A percentile compares a stretch with the other conserved stretches of the same genome.
phyloP scores from a whole-genome alignment of 2,888 invertebrate species.

The Cataglyphis albicans region DNA sequence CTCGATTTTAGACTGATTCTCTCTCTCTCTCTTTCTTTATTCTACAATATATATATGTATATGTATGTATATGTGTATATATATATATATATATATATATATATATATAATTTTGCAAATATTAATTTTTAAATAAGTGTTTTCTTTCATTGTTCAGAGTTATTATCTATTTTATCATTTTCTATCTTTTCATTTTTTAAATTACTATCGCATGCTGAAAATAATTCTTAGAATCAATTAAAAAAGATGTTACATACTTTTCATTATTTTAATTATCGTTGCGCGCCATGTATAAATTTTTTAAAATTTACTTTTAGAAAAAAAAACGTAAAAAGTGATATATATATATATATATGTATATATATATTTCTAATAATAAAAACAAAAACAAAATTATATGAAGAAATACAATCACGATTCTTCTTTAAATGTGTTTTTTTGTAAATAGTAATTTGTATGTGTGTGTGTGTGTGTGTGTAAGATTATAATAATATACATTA shows the following conservation, averaged over 20 bases:
- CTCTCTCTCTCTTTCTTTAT: not conserved
- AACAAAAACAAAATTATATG: not conserved
- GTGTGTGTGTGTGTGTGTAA: not conserved
- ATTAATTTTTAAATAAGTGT: not conserved
- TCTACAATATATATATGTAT: too few species aligned
- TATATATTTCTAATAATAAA: not conserved
- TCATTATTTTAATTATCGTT: not conserved
- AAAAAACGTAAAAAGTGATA: not conserved
- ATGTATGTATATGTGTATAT: too few species aligned
- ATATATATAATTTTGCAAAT: too few species aligned
- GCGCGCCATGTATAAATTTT: not conserved
- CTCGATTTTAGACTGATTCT: conserved; percentile 13
- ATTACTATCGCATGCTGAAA: not conserved
- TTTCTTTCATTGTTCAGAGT: not conserved
- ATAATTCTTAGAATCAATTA: not conserved
- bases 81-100: too few species aligned
- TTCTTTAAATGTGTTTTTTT: not conserved
- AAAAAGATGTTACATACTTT: not conserved
- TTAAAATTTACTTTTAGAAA: not conserved
- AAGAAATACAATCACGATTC: not conserved
- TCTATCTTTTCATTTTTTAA: not conserved
- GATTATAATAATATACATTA: not conserved
- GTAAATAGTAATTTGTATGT: conserved; percentile 3
- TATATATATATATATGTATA: not conserved
- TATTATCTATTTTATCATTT: not conserved